A percentile compares a stretch with the other conserved stretches of the same genome.
Conservation (phyloP, 1,140 invertebrate species). For the Bicyclus anynana region DNA sequence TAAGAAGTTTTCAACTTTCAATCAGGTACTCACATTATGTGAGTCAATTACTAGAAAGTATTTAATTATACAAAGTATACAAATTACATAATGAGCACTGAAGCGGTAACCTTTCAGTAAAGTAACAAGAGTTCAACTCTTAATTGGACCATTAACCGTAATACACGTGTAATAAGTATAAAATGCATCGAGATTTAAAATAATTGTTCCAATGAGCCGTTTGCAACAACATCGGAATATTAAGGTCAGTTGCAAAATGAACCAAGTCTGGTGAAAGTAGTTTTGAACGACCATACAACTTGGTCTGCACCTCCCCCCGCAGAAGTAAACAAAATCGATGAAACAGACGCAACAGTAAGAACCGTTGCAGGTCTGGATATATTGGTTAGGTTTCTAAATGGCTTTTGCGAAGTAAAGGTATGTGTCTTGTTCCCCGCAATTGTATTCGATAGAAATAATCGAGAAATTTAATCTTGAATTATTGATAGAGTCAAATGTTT, state of each 20-base stretch:
- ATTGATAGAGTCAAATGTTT: not conserved
- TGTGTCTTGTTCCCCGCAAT: conserved; percentile 18
- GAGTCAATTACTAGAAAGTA: too few species aligned
- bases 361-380: conserved; percentile 13
- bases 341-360: conserved; percentile 3
- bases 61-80: too few species aligned
- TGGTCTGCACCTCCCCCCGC: conserved; percentile 24
- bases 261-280: conserved; percentile 55
- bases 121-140: not conserved
- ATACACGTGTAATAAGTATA: conserved; percentile 14
- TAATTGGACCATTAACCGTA: not conserved
- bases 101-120: not conserved
- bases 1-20: too few species aligned
- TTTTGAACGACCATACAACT: conserved; percentile 30
- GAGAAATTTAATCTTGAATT: conserved; percentile 6
- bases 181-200: conserved; percentile 41
- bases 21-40: too few species aligned
- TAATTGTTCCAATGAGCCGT: conserved; percentile 46
- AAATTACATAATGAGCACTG: not conserved
- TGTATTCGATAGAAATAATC: conserved; percentile 24
- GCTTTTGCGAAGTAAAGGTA: conserved; percentile 23
- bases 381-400: conserved; percentile 21
- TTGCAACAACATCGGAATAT: conserved; percentile 41
- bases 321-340: not conserved
- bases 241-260: conserved; percentile 64